Evolutionary conservation across 2,888 invertebrate genomes (phyloP), one percentile per base, ranked within the genome.

Genomic region (Macropis europaea): DNA sequence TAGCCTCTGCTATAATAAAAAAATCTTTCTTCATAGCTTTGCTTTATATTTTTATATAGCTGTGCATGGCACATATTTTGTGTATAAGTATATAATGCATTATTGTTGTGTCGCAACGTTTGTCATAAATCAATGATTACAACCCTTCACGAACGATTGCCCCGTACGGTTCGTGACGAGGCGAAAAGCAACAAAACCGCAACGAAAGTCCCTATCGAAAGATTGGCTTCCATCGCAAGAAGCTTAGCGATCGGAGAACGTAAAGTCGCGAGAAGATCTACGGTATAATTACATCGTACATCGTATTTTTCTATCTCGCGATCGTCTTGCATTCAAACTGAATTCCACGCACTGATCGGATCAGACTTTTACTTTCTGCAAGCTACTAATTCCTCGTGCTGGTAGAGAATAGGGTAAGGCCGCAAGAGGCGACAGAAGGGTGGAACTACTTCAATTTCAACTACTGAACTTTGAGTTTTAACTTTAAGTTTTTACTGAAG

Each of bases 221-320:
- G 17, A 42, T 47, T 15, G 28, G 48, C 15, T 59, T 13, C 36
- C 22, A 0, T 2, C 1, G n/a, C 5, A 47, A 9, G 4, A 5
- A 9, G 11, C n/a, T 17, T 9, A 26, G 48, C 9, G 40, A 53
- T 22, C 15, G 38, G 69, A 52, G 69, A 69, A 69, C 2, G 64
- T 40, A 26, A 52, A 26, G 19, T 47, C 50, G 17, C 38, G n/a
- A 9, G 45, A 57, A 64, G 57, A 69, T 69, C 36, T 64, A 64
- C 64, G 57, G 57, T 52, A 64, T 59, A 59, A 69, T 64, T 64
- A 45, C 52, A 64, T 32, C 36, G 50, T 45, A 17, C 11, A 50
- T 52, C 36, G 26, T 13, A 43, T 63, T 57, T 57, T 64, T 63
- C 56, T 42, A 13, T 43, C 68, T 17, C 68, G 48, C 7, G 69